phyloP scores from a whole-genome alignment of 2,888 invertebrate genomes.

The Zygothrica quintamaculata region DNA sequence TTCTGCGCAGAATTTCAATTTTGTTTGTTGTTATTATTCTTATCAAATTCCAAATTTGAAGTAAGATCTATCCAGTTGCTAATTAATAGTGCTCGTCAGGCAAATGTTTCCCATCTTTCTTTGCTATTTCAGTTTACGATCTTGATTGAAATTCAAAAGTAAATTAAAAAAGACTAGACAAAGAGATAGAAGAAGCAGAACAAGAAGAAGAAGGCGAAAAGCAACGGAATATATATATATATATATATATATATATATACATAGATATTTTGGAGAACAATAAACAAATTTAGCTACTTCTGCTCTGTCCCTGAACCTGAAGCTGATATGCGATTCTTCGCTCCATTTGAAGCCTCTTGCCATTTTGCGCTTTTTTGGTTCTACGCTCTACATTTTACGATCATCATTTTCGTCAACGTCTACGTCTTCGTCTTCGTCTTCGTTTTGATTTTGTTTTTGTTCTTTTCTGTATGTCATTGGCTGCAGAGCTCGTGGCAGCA shows the following conservation, averaged over 20 bases:
- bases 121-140: too few species aligned
- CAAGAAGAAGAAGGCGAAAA: too few species aligned
- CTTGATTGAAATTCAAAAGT: slow-evolving; percentile 16
- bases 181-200: too few species aligned
- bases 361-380: too few species aligned
- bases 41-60: neutral
- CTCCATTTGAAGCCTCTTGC: too few species aligned
- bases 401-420: too few species aligned
- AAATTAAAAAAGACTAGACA: slow-evolving; percentile 17
- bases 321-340: too few species aligned
- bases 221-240: too few species aligned
- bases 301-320: neutral
- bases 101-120: slow-evolving; percentile 17
- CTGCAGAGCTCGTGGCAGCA: slow-evolving; percentile 40
- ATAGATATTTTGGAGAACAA: slow-evolving; percentile 23
- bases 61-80: slow-evolving; percentile 25
- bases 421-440: too few species aligned
- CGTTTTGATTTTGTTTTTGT: too few species aligned
- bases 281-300: slow-evolving; percentile 40
- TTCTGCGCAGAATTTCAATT: neutral
- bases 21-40: neutral
- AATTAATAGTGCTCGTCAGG: slow-evolving; percentile 22
- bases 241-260: too few species aligned
- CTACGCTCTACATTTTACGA: too few species aligned
- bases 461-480: neutral